phyloP scores from a whole-genome alignment of 2,797 vertebrate genomes.

The Gobio occitaniae region DNA sequence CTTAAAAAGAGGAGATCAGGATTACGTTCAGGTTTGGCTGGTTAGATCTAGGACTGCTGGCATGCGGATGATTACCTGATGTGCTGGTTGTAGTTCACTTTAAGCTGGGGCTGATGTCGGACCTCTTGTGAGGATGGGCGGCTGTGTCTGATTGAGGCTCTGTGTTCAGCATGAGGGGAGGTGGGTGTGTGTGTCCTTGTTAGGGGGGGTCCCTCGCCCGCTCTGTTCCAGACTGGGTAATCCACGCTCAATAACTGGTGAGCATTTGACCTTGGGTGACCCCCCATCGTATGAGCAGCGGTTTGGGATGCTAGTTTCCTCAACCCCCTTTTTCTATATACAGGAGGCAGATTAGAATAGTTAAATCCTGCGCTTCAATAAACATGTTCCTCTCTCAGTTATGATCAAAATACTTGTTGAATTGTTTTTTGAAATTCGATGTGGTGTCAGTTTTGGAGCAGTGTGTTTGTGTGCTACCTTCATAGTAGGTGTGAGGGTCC shows the following conservation, averaged over 20 bases:
- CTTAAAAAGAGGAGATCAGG: background rate
- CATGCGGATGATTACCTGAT: conserved; percentile 68
- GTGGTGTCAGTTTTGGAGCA: background rate
- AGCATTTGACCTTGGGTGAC: conserved; percentile 83
- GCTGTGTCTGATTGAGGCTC: conserved; percentile 79
- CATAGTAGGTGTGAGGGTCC: conserved; percentile 85
- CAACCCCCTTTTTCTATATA: conserved; percentile 83
- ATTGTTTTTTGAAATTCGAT: background rate
- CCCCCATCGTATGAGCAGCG: conserved; percentile 80
- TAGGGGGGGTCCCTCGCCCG: conserved; percentile 64
- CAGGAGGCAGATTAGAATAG: background rate
- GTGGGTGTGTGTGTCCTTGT: conserved; percentile 80
- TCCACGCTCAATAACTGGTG: conserved; percentile 80
- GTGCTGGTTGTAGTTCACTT: conserved; percentile 72
- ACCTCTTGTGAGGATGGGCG: conserved; percentile 75
- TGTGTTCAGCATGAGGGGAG: conserved; percentile 71
- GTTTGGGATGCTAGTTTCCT: conserved; percentile 87
- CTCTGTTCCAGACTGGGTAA: conserved; percentile 40
- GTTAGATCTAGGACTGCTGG: background rate
- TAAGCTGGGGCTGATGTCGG: conserved; percentile 57
- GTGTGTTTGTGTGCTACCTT: conserved; percentile 79
- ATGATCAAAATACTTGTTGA: background rate
- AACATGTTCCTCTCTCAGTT: background rate
- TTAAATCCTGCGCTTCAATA: background rate
- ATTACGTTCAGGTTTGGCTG: background rate